phyloP scores from a whole-genome alignment of 1,140 invertebrate genomes.

The Streblospio benedicti region DNA sequence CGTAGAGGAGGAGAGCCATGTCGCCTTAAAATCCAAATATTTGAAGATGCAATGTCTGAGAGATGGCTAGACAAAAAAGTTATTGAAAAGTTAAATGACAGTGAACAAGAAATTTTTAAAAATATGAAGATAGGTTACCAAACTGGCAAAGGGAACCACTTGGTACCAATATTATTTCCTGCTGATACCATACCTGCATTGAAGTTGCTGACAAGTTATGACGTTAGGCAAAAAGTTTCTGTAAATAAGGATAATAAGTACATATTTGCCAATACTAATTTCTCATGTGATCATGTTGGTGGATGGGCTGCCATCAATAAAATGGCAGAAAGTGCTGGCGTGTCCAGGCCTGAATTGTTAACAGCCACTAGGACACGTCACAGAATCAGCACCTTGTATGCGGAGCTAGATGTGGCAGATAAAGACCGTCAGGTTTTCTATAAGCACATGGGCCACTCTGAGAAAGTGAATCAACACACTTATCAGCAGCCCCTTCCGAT shows the following conservation, averaged over 20 bases:
- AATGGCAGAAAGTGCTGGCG: not conserved
- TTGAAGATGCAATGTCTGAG: not conserved
- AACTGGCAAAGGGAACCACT: slow-evolving; percentile 6
- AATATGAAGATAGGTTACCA: not conserved
- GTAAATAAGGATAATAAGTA: not conserved
- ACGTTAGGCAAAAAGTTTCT: not conserved
- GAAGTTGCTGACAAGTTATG: no score
- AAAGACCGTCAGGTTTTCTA: not conserved
- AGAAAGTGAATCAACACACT: not conserved
- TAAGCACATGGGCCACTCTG: not conserved
- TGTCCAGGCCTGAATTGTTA: not conserved
- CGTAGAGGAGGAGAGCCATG: not conserved
- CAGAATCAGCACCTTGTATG: not conserved
- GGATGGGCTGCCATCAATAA: slow-evolving; percentile 1
- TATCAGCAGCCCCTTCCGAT: not conserved
- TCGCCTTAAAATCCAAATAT: not conserved
- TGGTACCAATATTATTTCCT: not conserved
- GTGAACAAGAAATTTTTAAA: not conserved
- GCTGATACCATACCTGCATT: not conserved
- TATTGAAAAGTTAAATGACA: no score
- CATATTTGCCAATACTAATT: not conserved
- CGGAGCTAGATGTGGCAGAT: not conserved
- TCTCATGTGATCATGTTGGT: not conserved
- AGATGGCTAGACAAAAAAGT: not conserved
- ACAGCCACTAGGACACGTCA: not conserved